phyloP scores from a whole-genome alignment of 37 sponge, comb jelly and placozoan genomes.

The Hormiphora californensis region DNA sequence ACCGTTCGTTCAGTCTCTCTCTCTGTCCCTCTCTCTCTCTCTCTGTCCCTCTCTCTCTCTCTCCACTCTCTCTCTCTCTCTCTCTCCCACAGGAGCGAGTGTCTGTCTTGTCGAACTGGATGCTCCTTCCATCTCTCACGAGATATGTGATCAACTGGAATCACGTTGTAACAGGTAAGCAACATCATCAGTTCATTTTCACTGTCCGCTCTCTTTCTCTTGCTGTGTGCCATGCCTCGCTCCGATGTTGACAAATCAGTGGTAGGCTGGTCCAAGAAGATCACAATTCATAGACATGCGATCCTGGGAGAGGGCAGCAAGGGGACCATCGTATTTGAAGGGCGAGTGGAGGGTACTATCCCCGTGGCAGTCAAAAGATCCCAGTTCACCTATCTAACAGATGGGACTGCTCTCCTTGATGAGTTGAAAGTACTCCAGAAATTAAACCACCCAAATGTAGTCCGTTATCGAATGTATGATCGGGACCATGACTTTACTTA shows the following conservation, averaged over 20 bases:
- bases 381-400: neutral
- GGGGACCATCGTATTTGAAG: slow-evolving; percentile 25
- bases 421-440: neutral
- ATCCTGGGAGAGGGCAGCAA: slow-evolving; percentile 44
- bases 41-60: neutral
- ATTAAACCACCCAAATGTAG: slow-evolving; percentile 5
- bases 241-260: neutral
- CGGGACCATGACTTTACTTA: slow-evolving; percentile 12
- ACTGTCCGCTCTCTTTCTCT: neutral
- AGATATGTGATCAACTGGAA: neutral
- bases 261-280: neutral
- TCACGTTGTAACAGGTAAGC: neutral
- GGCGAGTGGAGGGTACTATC: neutral
- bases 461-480: slow-evolving; percentile 10
- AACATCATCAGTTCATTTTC: neutral
- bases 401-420: neutral
- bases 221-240: neutral
- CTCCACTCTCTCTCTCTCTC: neutral
- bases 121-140: slow-evolving; percentile 1
- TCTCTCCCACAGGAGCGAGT: neutral
- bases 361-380: slow-evolving; percentile 21
- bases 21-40: neutral
- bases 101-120: slow-evolving; percentile 24
- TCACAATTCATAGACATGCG: neutral
- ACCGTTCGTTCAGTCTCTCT: neutral